phyloP scores from a whole-genome alignment of 1,140 invertebrate species.

The Hirudo medicinalis region DNA sequence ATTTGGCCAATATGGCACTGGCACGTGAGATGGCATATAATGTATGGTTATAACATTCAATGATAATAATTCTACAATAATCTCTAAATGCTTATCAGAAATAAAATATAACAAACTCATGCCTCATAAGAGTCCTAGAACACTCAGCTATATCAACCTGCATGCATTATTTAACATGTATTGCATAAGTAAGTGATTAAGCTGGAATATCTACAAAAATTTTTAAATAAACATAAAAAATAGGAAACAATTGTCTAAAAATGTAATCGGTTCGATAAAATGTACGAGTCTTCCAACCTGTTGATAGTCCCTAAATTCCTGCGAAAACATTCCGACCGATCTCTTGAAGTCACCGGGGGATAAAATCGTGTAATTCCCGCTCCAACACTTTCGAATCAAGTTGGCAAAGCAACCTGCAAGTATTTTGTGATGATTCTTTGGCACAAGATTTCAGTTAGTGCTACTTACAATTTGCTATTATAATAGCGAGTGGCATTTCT shows the following conservation, averaged over 20 bases:
- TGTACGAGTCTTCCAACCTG: slow-evolving; percentile 28
- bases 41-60: too few species aligned
- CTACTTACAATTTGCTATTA: background rate
- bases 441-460: background rate
- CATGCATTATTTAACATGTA: too few species aligned
- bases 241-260: background rate
- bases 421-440: background rate
- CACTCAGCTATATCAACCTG: too few species aligned
- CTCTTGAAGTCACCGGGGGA: slow-evolving; percentile 52
- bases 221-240: too few species aligned
- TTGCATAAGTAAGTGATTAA: too few species aligned
- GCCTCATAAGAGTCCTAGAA: too few species aligned
- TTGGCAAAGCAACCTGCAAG: slow-evolving; percentile 40
- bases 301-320: slow-evolving; percentile 49
- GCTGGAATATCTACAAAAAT: too few species aligned
- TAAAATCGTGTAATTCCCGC: slow-evolving; percentile 47
- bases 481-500: too few species aligned
- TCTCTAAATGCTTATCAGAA: too few species aligned
- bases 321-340: slow-evolving; percentile 49
- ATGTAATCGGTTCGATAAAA: background rate
- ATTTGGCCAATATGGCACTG: too few species aligned
- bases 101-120: too few species aligned
- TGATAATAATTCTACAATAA: background rate
- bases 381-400: slow-evolving; percentile 52
- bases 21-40: too few species aligned